Percentiles rank a stretch among this genome's conserved stretches.
phyloP scores from a whole-genome alignment of 92 coral and sea anemone genomes.

The Phenganax subtilis region DNA sequence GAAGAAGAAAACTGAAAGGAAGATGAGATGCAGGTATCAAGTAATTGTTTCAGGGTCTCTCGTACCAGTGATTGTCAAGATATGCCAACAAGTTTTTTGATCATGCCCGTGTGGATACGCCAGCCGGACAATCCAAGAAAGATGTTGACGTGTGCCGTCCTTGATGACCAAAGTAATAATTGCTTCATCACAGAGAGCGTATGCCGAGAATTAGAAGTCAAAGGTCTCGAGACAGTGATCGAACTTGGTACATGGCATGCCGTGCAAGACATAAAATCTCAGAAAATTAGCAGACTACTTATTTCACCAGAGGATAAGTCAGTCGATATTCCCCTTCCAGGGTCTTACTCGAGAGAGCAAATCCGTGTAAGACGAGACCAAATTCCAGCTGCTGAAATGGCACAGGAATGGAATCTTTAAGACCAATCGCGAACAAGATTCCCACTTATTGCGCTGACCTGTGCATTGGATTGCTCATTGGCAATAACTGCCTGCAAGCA shows the following conservation, averaged over 20 bases:
- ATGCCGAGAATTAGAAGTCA: conserved; percentile 26
- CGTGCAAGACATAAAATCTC: conserved; percentile 29
- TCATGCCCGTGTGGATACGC: conserved; percentile 47
- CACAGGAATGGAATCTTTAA: conserved; percentile 46
- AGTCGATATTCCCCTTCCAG: conserved; percentile 42
- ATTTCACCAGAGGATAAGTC: conserved; percentile 33
- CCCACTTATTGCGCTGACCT: conserved; percentile 9
- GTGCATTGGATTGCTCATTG: conserved; percentile 29
- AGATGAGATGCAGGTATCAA: background rate
- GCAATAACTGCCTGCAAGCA: conserved; percentile 54
- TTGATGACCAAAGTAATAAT: conserved; percentile 61
- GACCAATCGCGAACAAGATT: conserved; percentile 37
- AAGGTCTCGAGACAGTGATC: conserved; percentile 43
- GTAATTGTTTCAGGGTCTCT: background rate
- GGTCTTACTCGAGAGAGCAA: conserved; percentile 44
- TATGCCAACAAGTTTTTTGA: conserved; percentile 40
- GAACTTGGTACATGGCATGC: conserved; percentile 53
- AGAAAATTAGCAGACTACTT: conserved; percentile 44
- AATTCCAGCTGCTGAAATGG: conserved; percentile 52
- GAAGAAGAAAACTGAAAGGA: no score
- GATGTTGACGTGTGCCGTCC: conserved; percentile 39
- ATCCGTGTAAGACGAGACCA: conserved; percentile 53
- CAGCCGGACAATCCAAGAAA: conserved; percentile 42
- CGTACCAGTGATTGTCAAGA: background rate
- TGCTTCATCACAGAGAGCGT: conserved; percentile 49